A percentile compares a stretch with the other conserved stretches of the same genome.
These are phyloP conservation scores for Aphelenchoides fujianensis DNA, from an alignment of 1,140 invertebrate species.

Conservation along the genomic window DNA sequence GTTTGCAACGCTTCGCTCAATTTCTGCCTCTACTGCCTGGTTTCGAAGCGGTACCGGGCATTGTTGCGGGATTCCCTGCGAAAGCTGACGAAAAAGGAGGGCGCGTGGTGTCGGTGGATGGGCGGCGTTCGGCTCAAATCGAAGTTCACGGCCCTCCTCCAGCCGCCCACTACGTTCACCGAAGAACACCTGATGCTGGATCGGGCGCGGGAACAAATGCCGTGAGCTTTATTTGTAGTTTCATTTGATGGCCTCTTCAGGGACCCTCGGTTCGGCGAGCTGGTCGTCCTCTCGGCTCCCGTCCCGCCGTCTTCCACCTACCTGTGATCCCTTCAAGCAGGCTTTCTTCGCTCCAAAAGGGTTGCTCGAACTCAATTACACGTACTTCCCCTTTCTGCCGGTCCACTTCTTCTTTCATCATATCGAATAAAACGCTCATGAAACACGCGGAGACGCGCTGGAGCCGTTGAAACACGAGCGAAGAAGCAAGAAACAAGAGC, in stretches of 20 bases:
- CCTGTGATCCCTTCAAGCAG: too few species aligned
- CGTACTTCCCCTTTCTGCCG: not conserved
- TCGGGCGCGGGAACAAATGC: not conserved
- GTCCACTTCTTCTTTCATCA: too few species aligned
- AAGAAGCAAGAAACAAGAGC: too few species aligned
- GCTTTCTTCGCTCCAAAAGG: too few species aligned
- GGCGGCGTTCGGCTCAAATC: slow-evolving; percentile 35
- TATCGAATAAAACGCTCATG: too few species aligned
- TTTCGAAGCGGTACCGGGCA: slow-evolving; percentile 52
- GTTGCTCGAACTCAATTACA: not conserved
- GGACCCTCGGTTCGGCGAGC: not conserved
- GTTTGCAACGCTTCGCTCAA: slow-evolving; percentile 61
- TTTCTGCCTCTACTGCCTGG: slow-evolving; percentile 60
- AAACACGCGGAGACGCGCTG: too few species aligned
- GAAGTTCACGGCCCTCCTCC: slow-evolving; percentile 32
- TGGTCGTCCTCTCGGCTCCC: not conserved
- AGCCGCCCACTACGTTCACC: not conserved
- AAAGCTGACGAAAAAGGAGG: slow-evolving; percentile 16
- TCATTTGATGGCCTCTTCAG: too few species aligned
- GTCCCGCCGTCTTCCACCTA: not conserved
- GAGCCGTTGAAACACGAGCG: too few species aligned
- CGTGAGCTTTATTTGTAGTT: not conserved
- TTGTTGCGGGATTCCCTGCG: slow-evolving; percentile 42
- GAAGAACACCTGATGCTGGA: slow-evolving; percentile 39
- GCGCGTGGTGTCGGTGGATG: slow-evolving; percentile 4